These are phyloP conservation scores for Tortrix viridana DNA, from an alignment of 2,888 invertebrate species.

Conservation along the genomic window DNA sequence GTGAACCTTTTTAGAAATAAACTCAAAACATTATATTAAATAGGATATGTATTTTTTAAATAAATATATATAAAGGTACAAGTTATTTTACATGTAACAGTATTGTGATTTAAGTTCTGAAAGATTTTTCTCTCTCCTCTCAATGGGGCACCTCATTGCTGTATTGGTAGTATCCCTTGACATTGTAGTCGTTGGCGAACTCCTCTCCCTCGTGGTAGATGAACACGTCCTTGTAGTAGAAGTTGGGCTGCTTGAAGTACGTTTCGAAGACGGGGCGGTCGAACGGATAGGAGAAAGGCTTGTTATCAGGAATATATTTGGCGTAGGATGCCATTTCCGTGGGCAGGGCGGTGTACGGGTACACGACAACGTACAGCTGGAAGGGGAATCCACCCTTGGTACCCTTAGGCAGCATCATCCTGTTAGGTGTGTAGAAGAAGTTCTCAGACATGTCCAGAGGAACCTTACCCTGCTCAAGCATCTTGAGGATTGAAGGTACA, in stretches of 20 bases:
- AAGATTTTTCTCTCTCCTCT: conserved; percentile 1
- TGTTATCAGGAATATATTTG: conserved; percentile 70
- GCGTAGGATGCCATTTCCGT: conserved; percentile 59
- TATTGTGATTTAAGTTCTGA: neutral
- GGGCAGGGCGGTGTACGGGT: conserved; percentile 75
- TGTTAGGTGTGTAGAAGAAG: conserved; percentile 86
- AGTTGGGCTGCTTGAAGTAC: conserved; percentile 83
- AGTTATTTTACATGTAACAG: too few relatives aligned
- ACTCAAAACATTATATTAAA: too few relatives aligned
- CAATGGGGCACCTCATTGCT: conserved; percentile 59
- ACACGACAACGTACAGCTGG: conserved; percentile 86
- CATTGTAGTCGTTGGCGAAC: conserved; percentile 58
- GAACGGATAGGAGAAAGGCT: conserved; percentile 84
- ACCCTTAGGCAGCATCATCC: conserved; percentile 89
- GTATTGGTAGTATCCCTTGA: conserved; percentile 45
- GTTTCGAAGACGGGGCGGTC: conserved; percentile 78
- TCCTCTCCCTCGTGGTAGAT: conserved; percentile 79
- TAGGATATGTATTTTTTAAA: too few relatives aligned
- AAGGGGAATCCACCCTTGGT: conserved; percentile 86
- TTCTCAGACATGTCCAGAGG: conserved; percentile 80
- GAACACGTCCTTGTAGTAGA: conserved; percentile 84
- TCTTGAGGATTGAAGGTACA: conserved; percentile 83
- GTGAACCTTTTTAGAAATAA: too few relatives aligned
- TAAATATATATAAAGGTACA: too few relatives aligned
- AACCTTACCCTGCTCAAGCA: conserved; percentile 80